Conservation (phyloP, 2,113 vertebrate genomes). For the Rousettus leschenaultii region DNA sequence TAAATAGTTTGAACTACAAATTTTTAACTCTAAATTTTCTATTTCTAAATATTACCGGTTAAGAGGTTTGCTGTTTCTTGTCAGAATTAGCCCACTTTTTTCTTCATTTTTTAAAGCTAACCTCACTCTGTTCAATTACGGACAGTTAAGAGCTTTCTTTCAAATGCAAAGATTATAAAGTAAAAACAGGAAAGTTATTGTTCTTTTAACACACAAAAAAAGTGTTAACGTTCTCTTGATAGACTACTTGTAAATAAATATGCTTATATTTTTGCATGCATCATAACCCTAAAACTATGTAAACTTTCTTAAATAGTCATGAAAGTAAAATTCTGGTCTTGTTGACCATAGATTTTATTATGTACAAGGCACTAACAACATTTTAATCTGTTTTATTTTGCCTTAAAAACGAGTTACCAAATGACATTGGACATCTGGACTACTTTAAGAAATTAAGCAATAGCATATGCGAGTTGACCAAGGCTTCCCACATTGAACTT, state of each 20-base stretch:
- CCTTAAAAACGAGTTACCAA: constrained; percentile 11
- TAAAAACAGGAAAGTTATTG: neutral
- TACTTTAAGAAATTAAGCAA: constrained; percentile 22
- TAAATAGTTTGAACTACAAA: neutral
- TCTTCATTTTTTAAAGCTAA: neutral
- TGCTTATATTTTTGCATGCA: neutral
- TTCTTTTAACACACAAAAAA: neutral
- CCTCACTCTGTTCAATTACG: neutral
- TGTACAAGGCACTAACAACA: neutral
- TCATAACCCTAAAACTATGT: neutral
- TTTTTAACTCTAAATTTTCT: neutral
- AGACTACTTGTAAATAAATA: neutral
- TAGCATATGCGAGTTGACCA: neutral
- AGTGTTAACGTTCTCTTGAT: neutral
- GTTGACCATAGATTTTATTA: neutral
- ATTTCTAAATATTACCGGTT: neutral
- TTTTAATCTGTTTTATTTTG: neutral
- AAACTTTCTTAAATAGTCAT: neutral
- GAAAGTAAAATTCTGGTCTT: constrained; percentile 14
- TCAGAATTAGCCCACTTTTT: neutral
- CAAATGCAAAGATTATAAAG: neutral
- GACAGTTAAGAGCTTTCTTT: neutral
- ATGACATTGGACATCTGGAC: neutral
- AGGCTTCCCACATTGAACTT: neutral
- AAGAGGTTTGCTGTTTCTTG: neutral